phyloP scores from a whole-genome alignment of 1,140 invertebrate genomes.

The Drosophila pseudoananassae region DNA sequence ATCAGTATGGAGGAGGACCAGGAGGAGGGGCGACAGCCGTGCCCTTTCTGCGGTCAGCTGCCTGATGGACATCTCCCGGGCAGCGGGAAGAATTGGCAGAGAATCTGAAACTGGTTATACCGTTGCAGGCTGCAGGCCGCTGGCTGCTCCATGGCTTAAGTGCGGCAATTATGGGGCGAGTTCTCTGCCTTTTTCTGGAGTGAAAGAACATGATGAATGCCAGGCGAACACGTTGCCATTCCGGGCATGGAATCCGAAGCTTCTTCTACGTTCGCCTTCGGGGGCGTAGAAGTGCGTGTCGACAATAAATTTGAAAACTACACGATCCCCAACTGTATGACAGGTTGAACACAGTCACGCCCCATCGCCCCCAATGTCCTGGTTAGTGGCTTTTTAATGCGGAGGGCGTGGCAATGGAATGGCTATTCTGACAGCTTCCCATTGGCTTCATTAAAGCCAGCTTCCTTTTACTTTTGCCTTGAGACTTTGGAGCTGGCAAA shows the following conservation, averaged over 20 bases:
- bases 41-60: conserved; percentile 79
- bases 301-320: conserved; percentile 78
- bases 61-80: conserved; percentile 67
- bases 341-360: conserved; percentile 74
- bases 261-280: conserved; percentile 12
- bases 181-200: conserved; percentile 19
- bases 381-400: conserved; percentile 75
- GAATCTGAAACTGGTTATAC: conserved; percentile 68
- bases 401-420: conserved; percentile 66
- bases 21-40: conserved; percentile 34
- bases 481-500: conserved; percentile 27
- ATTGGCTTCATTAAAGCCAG: conserved; percentile 67
- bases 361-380: conserved; percentile 58
- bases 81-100: not conserved
- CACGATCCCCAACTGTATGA: conserved; percentile 58
- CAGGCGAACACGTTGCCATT: conserved; percentile 57
- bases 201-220: conserved; percentile 70
- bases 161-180: conserved; percentile 57
- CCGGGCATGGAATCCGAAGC: conserved; percentile 3
- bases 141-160: conserved; percentile 25
- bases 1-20: conserved; percentile 7
- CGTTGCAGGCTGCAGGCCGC: conserved; percentile 49
- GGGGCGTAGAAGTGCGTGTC: conserved; percentile 69
- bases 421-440: conserved; percentile 69
- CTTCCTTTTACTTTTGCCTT: conserved; percentile 60